Base-by-base conservation (phyloP, 2,113 vertebrate genomes). In the Channa argus region DNA sequence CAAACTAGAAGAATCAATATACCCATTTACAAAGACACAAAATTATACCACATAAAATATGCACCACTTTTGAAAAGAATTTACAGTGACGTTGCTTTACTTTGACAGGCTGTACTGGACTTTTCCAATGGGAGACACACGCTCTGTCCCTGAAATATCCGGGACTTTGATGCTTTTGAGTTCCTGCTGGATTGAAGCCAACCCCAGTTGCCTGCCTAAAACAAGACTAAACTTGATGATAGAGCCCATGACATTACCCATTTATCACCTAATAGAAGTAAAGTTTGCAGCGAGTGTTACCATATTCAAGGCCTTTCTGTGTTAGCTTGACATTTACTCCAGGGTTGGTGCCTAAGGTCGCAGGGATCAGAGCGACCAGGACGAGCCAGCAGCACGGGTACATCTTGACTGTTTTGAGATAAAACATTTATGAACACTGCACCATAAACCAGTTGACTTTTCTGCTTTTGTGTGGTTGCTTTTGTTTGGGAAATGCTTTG, bases 311-410 rank as follows among this genome's bases (percentile, higher is more conserved):
- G 37, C 91, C 93, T 53, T 93, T 93, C 51, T 87, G 38, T 24
- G 93, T 94, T 6, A 95, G 67, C 69, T 70, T 88, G 74, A 93
- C 88, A 69, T 90, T 85, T 5, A 95, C 91, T 2, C 94, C 94
- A 13, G 94, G 86, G 12, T 92, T 85, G 14, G 3, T 58, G 60
- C 84, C 55, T 3, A 62, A 71, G n/a, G 86, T 63, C 39, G 71
- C 0, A 0, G 86, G 76, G 24, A 79, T 38, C 2, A 93, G 53
- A 53, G 68, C 79, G 74, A 90, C 37, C 53, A 94, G 71, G 44
- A 13, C 7, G 68, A 93, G 13, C 70, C 82, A 77, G 36, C 15
- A 72, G 69, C 79, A 84, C 72, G 79, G 75, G 12, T 75, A 50
- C 92, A 93, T 92, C 70, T 76, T 88, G 67, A 72, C 59, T 68